Evolutionary conservation across 1,140 invertebrate species (phyloP), one percentile per base, ranked within the genome.

Genomic region (Drosophila sturtevanti): DNA sequence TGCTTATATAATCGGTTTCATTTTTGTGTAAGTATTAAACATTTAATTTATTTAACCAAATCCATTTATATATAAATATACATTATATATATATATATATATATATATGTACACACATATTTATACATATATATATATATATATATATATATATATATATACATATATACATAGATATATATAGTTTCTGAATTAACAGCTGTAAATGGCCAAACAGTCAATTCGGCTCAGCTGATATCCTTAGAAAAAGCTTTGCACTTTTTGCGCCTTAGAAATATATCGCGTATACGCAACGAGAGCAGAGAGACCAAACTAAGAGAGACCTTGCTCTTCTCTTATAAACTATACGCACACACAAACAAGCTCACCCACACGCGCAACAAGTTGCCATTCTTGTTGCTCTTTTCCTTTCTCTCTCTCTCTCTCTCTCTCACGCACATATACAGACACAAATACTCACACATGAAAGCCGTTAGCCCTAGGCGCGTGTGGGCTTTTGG

Each of bases 1-100:
- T 65, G 66, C 84, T 87, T 89, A 89, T 82, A 89, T 89, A 89
- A 89, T 89, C 78, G 68, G 82, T 68, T 81, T 87, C 79, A 71
- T 81, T 79, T 48, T 21, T 21, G 41, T 86, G 82, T 86, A 86
- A 86, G 82, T 86, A 86, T 87, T 69, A 66, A 77, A 70, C 41
- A 48, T 79, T 76, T 66, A 87, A 81, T 85, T 85, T 86, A 68
- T 72, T 78, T 81, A 69, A 81, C 41, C 16, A 48, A 48, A 48
- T 48, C 41, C 41, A n/a, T n/a, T 41, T 41, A 41, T 14, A 41
- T 16, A 41, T 4, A 14, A 14, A 14, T 31, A n/a, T n/a, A n/a
- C n/a, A 70, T 51, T n/a, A n/a, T n/a, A n/a, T n/a, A n/a, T n/a
- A n/a, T n/a, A n/a, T n/a, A n/a, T n/a, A n/a, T n/a, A n/a, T n/a